These are phyloP conservation scores for Sphaerophoria rueppellii DNA, from an alignment of 2,888 invertebrate species.

Conservation along the genomic window DNA sequence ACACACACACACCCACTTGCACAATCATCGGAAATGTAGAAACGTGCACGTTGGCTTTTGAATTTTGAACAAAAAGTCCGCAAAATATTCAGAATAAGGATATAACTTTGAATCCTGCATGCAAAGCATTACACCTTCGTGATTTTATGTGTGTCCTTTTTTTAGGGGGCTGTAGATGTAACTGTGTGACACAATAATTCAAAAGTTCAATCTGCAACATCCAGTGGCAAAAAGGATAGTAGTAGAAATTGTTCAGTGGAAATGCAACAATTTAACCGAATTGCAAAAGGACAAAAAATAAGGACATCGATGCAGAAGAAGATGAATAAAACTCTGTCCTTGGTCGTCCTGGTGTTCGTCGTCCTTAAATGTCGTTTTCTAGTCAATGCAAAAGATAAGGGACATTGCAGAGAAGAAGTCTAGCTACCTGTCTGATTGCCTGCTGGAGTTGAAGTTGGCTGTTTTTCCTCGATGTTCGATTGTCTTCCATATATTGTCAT, in stretches of 20 bases:
- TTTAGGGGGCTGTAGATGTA: slow-evolving; percentile 11
- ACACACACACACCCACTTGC: not conserved
- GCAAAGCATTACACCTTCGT: slow-evolving; percentile 46
- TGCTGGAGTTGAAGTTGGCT: not conserved
- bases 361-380: slow-evolving; percentile 68
- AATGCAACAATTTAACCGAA: slow-evolving; percentile 68
- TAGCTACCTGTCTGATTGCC: not conserved
- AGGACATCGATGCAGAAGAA: not conserved
- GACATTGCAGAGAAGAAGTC: slow-evolving; percentile 38
- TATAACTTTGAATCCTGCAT: slow-evolving; percentile 54
- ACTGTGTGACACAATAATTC: slow-evolving; percentile 70
- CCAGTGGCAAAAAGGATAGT: not conserved
- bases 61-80: slow-evolving; percentile 48
- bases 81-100: slow-evolving; percentile 30
- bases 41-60: slow-evolving; percentile 9
- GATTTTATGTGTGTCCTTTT: slow-evolving; percentile 37
- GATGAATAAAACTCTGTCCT: slow-evolving; percentile 62
- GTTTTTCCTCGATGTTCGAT: slow-evolving; percentile 44
- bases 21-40: not conserved
- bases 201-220: slow-evolving; percentile 64
- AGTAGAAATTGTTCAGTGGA: slow-evolving; percentile 16
- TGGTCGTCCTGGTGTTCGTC: slow-evolving; percentile 35
- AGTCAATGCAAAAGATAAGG: slow-evolving; percentile 66
- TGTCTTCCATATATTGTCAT: slow-evolving; percentile 48
- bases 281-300: slow-evolving; percentile 27